Base-by-base conservation (phyloP, 2,888 invertebrate species). In the Drosophila seclusa region DNA sequence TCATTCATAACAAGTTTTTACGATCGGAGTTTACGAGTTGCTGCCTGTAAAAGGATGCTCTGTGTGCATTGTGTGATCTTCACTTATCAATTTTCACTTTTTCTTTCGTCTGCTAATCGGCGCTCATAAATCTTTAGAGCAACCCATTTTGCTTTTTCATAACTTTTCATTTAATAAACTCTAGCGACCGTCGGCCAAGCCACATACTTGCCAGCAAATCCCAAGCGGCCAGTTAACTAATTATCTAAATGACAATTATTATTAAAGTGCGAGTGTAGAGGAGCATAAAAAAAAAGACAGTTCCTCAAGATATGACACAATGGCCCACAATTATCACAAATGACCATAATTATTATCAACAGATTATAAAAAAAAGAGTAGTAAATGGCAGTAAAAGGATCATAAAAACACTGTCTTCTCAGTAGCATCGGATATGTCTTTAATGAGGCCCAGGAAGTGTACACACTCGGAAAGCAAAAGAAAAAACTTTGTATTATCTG, bases 191-290 rank as follows among this genome's bases (percentile, higher is more conserved):
- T 72, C 78, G 65, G 80, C 69, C 78, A 68, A 68, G 50, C 57
- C 68, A 60, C 81, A 86, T 83, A 75, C 54, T 54, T 54, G 27
- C 82, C 82, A 69, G 24, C 55, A 69, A 64, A 68, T 67, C 63
- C 61, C 68, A 62, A 63, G 72, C 45, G 52, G 64, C 64, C 73
- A 71, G 58, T 60, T 73, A 73, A 78, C 84, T 88, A 87, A 90
- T 90, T 90, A 89, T 84, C 90, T 91, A 83, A 90, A 91, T 82
- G 81, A 87, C 91, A 90, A 90, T 90, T 90, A 90, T 89, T 83
- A 80, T 76, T 70, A 72, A 76, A 73, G 73, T 79, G 79, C 76
- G 76, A 76, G 68, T 34, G 21, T 16, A 24, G 52, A 70, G 59
- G 45, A 29, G 32, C 54, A 54, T 62, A 40, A 68, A 60, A 24